Conservation (phyloP, 2,113 vertebrate genomes). For the Pseudopipra pipra region DNA sequence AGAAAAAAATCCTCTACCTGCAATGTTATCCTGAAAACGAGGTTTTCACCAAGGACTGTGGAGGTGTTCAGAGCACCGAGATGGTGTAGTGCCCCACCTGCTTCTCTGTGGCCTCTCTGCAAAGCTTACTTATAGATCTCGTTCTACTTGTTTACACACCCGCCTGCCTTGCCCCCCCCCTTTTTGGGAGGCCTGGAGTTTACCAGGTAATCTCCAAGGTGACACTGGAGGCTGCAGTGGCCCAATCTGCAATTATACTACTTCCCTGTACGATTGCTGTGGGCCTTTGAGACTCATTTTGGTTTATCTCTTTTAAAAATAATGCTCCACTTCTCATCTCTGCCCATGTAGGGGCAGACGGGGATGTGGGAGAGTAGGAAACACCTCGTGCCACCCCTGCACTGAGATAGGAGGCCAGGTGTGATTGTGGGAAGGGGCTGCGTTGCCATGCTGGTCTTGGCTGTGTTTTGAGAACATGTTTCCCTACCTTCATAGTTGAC, state of each 20-base stretch:
- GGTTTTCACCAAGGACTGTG: neutral
- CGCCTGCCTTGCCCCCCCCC: neutral
- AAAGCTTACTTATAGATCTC: neutral
- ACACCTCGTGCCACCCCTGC: accelerated
- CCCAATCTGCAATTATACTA: neutral
- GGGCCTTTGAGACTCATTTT: neutral
- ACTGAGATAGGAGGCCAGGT: accelerated
- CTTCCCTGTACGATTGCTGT: neutral
- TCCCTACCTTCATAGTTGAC: neutral
- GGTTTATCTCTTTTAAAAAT: neutral
- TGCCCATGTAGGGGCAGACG: accelerated
- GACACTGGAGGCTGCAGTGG: neutral
- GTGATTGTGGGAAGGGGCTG: neutral
- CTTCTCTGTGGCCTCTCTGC: neutral
- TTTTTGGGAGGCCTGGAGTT: slow-evolving; percentile 11
- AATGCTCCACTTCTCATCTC: neutral
- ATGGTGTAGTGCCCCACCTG: accelerated
- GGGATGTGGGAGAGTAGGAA: accelerated
- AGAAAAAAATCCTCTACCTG: slow-evolving; percentile 36
- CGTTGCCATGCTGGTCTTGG: accelerated
- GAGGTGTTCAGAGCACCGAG: neutral
- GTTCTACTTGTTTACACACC: slow-evolving; percentile 10
- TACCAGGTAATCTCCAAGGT: slow-evolving; percentile 44
- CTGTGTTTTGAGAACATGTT: accelerated
- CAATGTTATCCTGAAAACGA: neutral